Percentiles rank a stretch among this genome's conserved stretches.
Conservation (phyloP, 2,797 vertebrate genomes). For the Hyperoplus lanceolatus region DNA sequence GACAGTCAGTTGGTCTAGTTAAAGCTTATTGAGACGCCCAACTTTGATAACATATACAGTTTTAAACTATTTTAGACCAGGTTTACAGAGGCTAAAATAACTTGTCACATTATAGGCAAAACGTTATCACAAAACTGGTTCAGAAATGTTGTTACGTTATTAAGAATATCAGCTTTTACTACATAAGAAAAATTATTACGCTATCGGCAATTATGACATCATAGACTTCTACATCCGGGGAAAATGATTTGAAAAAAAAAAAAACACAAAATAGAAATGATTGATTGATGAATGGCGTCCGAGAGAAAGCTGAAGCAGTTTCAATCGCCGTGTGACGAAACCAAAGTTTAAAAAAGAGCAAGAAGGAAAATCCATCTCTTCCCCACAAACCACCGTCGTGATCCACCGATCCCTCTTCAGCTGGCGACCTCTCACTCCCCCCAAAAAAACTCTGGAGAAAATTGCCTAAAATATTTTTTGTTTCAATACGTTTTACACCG, state of each 20-base stretch:
- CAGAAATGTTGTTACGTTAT: too few species aligned
- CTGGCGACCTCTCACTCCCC: conserved; percentile 29
- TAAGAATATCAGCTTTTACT: too few species aligned
- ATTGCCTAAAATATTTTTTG: conserved; percentile 62
- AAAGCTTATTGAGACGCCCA: too few species aligned
- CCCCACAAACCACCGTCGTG: conserved; percentile 28
- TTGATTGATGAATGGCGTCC: conserved; percentile 69
- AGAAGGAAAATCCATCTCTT: conserved; percentile 35
- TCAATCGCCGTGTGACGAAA: conserved; percentile 68
- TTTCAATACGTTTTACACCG: conserved; percentile 52
- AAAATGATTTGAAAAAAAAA: conserved; percentile 18
- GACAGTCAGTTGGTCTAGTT: too few species aligned
- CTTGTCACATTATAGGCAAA: too few species aligned
- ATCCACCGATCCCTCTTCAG: conserved; percentile 50
- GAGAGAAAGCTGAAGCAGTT: conserved; percentile 71
- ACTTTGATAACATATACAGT: too few species aligned
- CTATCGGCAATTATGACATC: too few species aligned
- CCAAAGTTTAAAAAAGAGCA: conserved; percentile 64
- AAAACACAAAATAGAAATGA: conserved; percentile 24
- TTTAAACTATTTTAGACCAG: too few species aligned
- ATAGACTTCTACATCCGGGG: not conserved
- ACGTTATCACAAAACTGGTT: too few species aligned
- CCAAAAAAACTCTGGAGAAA: conserved; percentile 21
- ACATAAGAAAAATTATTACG: too few species aligned
- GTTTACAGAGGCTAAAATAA: too few species aligned